Base-by-base conservation (phyloP, 2,113 vertebrate species). In the Nothoprocta pentlandii region DNA sequence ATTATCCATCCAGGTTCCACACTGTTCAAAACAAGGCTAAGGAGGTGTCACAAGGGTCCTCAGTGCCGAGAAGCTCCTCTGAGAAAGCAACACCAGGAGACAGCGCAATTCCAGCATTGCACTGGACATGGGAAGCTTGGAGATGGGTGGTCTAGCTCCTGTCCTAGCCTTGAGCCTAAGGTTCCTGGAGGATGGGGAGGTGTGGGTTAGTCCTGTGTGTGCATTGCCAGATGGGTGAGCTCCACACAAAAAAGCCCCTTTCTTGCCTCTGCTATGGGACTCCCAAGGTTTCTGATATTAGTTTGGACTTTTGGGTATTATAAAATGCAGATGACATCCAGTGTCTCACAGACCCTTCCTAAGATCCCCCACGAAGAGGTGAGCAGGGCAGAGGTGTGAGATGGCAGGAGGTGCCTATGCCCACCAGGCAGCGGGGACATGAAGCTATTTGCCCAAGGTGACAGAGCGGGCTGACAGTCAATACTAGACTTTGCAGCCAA, bases 301-400 rank as follows among this genome's bases (percentile, higher is more conserved):
- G 3, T 64, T 46, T 1, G 21, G 80, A 13, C 15, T 41, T n/a
- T 8, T 0, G 4, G 84, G 53, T 22, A 1, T 19, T 10, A 2
- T 4, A 0, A 1, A 64, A 51, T 22, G 9, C 4, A 59, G 41
- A 1, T 0, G 7, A 44, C 46, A 1, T 1, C 66, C 0, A 69
- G 64, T 30, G 32, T 58, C 9, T 16, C 9, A 2, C 1, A 0
- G 54, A 1, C 16, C 49, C 36, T 78, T 61, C 67, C n/a, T 2
- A 63, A 22, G 66, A 8, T 12, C 71, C 22, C 36, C 6, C 7
- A 2, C 44, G 51, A 11, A 12, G 28, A 14, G 42, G 30, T 1
- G 36, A 34, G 21, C n/a, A 0, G n/a, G 77, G 1, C 32, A 4
- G 68, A 34, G 2, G 3, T 2, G 9, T 6, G 30, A 13, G 53